A percentile compares a stretch with the other conserved stretches of the same genome.
phyloP scores from a whole-genome alignment of 1,140 invertebrate genomes.

The Drosophila gunungcola region DNA sequence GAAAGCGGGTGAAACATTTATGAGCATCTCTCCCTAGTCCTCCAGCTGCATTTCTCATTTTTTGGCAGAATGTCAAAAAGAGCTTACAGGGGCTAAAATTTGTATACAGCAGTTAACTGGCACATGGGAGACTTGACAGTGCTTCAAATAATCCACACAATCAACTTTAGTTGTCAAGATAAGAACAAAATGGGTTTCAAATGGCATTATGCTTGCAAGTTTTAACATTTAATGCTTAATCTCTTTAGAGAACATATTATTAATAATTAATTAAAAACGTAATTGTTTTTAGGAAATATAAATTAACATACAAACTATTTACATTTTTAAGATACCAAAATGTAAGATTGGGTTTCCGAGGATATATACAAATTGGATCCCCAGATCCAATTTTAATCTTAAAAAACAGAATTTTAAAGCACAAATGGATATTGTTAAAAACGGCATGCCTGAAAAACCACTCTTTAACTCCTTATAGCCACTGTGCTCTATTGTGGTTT shows the following conservation, averaged over 20 bases:
- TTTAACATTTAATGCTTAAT: too few relatives aligned
- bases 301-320: too few relatives aligned
- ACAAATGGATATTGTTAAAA: too few relatives aligned
- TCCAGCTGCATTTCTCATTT: slow-evolving; percentile 13
- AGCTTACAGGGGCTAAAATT: slow-evolving; percentile 43
- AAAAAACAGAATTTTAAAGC: too few relatives aligned
- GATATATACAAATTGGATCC: too few relatives aligned
- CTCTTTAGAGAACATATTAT: too few relatives aligned
- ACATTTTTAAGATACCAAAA: too few relatives aligned
- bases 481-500: neutral
- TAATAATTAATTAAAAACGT: too few relatives aligned
- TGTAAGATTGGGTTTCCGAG: too few relatives aligned
- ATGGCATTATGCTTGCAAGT: neutral
- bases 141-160: slow-evolving; percentile 1
- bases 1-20: slow-evolving; percentile 31
- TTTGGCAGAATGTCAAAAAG: slow-evolving; percentile 52
- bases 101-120: slow-evolving; percentile 22
- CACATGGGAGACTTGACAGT: neutral
- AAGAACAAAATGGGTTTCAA: neutral
- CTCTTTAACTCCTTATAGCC: neutral
- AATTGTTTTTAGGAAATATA: too few relatives aligned
- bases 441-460: too few relatives aligned
- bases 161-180: neutral
- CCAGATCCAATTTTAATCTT: too few relatives aligned
- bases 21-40: slow-evolving; percentile 7